Evolutionary conservation across 2,113 vertebrate species (phyloP).

Genomic region (Cavia aperea): DNA sequence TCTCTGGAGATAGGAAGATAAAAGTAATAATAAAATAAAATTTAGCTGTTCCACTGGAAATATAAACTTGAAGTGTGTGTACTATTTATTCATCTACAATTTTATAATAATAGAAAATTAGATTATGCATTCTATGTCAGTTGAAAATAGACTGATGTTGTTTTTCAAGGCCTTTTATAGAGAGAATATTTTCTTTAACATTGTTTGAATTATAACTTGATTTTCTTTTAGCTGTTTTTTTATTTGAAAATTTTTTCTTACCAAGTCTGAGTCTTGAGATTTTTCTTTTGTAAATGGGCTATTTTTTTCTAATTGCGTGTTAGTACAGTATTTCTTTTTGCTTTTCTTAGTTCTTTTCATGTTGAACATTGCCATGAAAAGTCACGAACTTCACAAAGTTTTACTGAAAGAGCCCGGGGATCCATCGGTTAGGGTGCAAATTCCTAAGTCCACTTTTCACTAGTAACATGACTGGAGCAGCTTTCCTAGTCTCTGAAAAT

Average conservation of each 20-base stretch:
- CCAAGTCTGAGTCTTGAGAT: background rate
- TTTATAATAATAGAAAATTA: conserved; percentile 22
- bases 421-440: conserved; percentile 8
- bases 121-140: background rate
- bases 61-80: background rate
- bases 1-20: conserved; percentile 13
- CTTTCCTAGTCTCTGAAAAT: background rate
- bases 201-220: background rate
- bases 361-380: background rate
- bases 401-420: background rate
- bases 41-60: background rate
- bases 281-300: background rate
- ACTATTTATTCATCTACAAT: background rate
- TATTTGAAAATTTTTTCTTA: background rate
- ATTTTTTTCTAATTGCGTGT: background rate
- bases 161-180: background rate
- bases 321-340: background rate
- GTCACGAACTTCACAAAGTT: background rate
- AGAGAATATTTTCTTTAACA: background rate
- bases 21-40: conserved; percentile 30
- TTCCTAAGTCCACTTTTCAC: background rate
- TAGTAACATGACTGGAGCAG: background rate
- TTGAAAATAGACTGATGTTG: background rate
- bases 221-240: conserved; percentile 31
- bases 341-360: background rate